Evolutionary conservation across 1,140 invertebrate genomes (phyloP), one percentile per base, ranked within the genome.

Genomic region (Drosophila fuyamai): DNA sequence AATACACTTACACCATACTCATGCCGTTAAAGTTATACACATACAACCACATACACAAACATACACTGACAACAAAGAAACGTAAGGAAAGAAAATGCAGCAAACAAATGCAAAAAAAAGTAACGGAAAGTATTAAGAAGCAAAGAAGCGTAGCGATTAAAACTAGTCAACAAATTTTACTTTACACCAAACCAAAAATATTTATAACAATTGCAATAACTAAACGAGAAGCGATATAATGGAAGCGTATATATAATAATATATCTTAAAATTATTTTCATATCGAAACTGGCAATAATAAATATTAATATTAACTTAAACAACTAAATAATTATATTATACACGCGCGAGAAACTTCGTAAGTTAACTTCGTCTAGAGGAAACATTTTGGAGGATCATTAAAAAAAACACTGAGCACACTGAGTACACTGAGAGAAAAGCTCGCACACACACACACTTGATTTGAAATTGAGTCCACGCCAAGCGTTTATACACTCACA

Each of bases 281-380:
- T 86, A 90, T 81, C 79, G 73, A 86, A 82, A 81, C 70, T 90
- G 82, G 86, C 79, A 90, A 86, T 90, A 90, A 90, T 82, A 90
- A 84, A 67, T 66, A 74, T 76, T 61, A 81, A 76, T 66, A 77
- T 61, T 55, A 67, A 62, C 32, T 46, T 62, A 48, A 58, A 71
- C 56, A 65, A 60, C 23, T 35, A 67, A 79, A 71, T 59, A 83
- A 75, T 56, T 61, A 57, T 62, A 83, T 50, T 41, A 54, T 35
- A 61, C 43, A 79, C 65, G 32, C 65, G 63, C 44, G 43, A 57
- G 27, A 70, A 70, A 70, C 43, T 70, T 71, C 43, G 76, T 55
- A 77, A 67, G 62, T 48, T 63, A 63, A 76, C 70, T 62, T 62
- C 40, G 51, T 55, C 72, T 48, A 63, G 29, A 75, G 32, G 50